A percentile compares a stretch with the other conserved stretches of the same genome.
Evolutionary conservation across 2,113 vertebrate species (phyloP).

Genomic region (Arenaria interpres): DNA sequence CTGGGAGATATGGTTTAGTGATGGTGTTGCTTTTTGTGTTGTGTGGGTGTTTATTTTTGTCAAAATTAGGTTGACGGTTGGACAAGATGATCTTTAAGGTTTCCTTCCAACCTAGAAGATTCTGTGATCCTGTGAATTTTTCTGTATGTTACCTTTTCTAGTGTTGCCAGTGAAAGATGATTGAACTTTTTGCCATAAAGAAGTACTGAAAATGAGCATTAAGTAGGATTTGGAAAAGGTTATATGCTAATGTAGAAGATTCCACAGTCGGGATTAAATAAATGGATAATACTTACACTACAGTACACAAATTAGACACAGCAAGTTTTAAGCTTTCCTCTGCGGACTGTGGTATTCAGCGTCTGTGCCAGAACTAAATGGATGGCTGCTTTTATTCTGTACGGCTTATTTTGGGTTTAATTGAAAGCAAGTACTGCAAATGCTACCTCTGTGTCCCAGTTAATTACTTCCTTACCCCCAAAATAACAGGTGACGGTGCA

Average conservation of each 20-base stretch:
- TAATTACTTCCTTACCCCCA: constrained; percentile 32
- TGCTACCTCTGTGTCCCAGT: background rate
- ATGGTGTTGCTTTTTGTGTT: too few species aligned
- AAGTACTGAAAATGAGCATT: background rate
- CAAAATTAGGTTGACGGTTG: too few species aligned
- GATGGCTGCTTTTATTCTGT: background rate
- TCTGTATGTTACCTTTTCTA: background rate
- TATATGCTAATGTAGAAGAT: background rate
- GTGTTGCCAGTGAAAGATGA: background rate
- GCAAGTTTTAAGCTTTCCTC: background rate
- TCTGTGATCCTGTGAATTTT: too few species aligned
- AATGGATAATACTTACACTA: background rate
- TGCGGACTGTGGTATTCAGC: background rate
- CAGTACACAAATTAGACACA: background rate
- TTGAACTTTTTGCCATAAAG: background rate
- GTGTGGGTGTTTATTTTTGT: too few species aligned
- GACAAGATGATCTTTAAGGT: too few species aligned
- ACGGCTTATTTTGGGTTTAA: background rate
- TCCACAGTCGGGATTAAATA: background rate
- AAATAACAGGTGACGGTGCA: constrained; percentile 68
- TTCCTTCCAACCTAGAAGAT: too few species aligned
- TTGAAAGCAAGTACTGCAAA: background rate
- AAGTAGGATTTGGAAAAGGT: background rate
- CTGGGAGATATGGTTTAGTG: too few species aligned
- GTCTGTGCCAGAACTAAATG: background rate